Evolutionary conservation across 2,113 vertebrate species (phyloP).

Genomic region (Bungarus multicinctus): DNA sequence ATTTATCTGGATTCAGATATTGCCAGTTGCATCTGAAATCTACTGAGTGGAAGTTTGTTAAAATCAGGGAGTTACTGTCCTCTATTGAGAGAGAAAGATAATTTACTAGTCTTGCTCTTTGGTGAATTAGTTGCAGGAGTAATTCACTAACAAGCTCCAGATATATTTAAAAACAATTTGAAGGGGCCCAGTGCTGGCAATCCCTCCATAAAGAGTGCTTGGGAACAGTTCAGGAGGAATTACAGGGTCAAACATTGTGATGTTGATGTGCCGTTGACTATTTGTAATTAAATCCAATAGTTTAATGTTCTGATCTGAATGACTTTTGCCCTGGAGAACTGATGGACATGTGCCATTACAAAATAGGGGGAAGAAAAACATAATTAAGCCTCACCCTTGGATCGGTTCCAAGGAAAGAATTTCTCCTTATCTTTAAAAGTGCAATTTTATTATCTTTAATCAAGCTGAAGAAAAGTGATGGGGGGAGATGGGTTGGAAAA

Average conservation of each 20-base stretch:
- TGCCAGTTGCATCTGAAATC: background rate
- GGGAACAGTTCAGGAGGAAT: background rate
- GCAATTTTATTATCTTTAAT: background rate
- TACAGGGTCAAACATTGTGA: background rate
- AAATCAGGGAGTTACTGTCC: background rate
- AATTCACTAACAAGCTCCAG: background rate
- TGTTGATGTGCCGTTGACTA: background rate
- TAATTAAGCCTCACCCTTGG: background rate
- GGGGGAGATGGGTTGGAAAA: background rate
- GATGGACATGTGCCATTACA: background rate
- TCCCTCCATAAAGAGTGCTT: background rate
- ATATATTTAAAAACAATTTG: background rate
- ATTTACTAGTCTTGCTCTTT: background rate
- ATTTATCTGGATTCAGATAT: background rate
- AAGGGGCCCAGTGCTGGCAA: background rate
- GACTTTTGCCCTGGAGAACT: background rate
- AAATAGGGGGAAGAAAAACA: background rate
- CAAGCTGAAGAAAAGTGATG: background rate
- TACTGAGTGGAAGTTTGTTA: background rate
- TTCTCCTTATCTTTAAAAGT: background rate
- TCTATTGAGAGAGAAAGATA: background rate
- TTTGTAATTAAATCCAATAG: background rate
- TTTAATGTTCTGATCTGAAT: background rate
- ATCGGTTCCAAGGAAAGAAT: background rate
- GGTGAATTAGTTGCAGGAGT: background rate